A percentile compares a stretch with the other conserved stretches of the same genome.
Conservation (phyloP, 2,888 invertebrate genomes). For the Drosophila monieri region DNA sequence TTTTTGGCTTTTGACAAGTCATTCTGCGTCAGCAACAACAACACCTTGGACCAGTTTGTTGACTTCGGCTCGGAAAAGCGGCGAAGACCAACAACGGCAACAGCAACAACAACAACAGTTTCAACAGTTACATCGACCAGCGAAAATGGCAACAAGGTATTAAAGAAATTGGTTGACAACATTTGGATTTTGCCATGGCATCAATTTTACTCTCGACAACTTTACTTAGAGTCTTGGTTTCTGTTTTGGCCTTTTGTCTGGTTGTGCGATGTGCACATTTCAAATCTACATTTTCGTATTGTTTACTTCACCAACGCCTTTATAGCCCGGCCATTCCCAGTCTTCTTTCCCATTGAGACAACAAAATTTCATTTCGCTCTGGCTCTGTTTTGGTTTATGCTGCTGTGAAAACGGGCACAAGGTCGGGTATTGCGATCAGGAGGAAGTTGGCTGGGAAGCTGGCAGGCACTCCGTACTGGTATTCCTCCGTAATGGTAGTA, state of each 20-base stretch:
- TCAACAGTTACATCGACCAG: conserved; percentile 5
- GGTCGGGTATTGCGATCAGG: conserved; percentile 60
- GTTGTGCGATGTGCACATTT: conserved; percentile 55
- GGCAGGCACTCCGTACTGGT: conserved; percentile 22
- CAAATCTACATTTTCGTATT: conserved; percentile 57
- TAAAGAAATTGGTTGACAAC: conserved; percentile 69
- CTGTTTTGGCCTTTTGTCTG: conserved; percentile 56
- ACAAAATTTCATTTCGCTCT: conserved; percentile 59
- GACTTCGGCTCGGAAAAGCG: conserved; percentile 57
- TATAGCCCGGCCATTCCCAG: conserved; percentile 58
- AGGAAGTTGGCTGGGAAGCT: conserved; percentile 60
- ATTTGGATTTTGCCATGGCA: conserved; percentile 56
- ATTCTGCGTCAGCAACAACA: conserved; percentile 42
- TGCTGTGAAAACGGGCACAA: conserved; percentile 72
- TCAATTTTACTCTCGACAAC: conserved; percentile 37
- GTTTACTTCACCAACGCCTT: conserved; percentile 60
- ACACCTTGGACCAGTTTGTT: conserved; percentile 72
- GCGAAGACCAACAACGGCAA: conserved; percentile 11
- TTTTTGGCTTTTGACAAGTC: conserved; percentile 56
- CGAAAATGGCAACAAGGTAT: conserved; percentile 45
- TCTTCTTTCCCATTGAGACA: conserved; percentile 56
- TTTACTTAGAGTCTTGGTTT: conserved; percentile 30
- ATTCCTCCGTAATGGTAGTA: conserved; percentile 10
- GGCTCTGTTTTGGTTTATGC: conserved; percentile 43
- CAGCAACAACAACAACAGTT: conserved; percentile 14